Conservation (phyloP, 2,797 vertebrate genomes). For the Pseudochaenichthys georgianus region DNA sequence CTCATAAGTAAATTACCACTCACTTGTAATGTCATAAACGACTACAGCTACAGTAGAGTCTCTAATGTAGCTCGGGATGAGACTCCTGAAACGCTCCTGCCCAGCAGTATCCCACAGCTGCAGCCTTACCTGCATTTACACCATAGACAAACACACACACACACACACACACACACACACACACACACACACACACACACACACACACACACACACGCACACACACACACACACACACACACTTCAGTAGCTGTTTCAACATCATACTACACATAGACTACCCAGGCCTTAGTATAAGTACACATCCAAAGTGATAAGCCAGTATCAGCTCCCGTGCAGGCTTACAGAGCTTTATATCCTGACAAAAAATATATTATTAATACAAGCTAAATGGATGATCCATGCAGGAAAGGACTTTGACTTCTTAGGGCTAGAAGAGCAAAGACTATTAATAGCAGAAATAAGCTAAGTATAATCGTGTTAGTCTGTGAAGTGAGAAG, state of each 20-base stretch:
- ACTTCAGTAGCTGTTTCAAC: slow-evolving; percentile 22
- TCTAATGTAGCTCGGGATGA: slow-evolving; percentile 95
- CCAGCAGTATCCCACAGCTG: slow-evolving; percentile 96
- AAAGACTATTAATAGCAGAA: slow-evolving; percentile 60
- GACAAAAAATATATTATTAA: slow-evolving; percentile 60
- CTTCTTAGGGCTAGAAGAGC: slow-evolving; percentile 54
- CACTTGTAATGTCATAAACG: slow-evolving; percentile 95
- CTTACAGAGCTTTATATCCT: slow-evolving; percentile 57
- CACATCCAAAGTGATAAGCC: slow-evolving; percentile 56
- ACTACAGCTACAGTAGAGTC: slow-evolving; percentile 96
- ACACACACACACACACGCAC: slow-evolving; percentile 4
- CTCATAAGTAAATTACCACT: slow-evolving; percentile 56
- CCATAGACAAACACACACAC: background rate
- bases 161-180: slow-evolving; percentile 9
- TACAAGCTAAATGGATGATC: slow-evolving; percentile 66
- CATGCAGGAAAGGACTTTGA: slow-evolving; percentile 45
- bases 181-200: slow-evolving; percentile 3
- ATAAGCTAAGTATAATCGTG: slow-evolving; percentile 71
- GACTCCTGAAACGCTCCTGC: slow-evolving; percentile 94
- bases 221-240: slow-evolving; percentile 16
- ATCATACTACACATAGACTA: slow-evolving; percentile 29
- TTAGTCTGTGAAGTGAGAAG: slow-evolving; percentile 64
- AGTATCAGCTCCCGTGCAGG: slow-evolving; percentile 59
- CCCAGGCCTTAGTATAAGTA: slow-evolving; percentile 26
- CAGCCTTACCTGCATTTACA: slow-evolving; percentile 87